Percentiles rank a stretch among this genome's conserved stretches.
These are phyloP conservation scores for Yoshiicerus persimilis DNA, from an alignment of 1,140 invertebrate genomes.

Conservation along the genomic window DNA sequence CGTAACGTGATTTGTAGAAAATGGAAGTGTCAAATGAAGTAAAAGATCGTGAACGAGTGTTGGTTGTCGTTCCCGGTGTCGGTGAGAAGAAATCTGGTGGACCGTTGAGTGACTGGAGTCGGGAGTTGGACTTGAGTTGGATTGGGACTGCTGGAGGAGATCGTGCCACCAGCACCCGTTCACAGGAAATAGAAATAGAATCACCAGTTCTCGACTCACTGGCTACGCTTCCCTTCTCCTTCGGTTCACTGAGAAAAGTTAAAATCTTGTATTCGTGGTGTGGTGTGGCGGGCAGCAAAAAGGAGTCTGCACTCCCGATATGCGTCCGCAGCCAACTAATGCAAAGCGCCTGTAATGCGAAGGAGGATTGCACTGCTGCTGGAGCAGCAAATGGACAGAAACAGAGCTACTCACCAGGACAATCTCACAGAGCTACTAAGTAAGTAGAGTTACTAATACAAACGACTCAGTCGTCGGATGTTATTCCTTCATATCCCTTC, in stretches of 20 bases:
- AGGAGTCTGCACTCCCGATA: neutral
- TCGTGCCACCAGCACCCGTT: neutral
- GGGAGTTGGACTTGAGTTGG: neutral
- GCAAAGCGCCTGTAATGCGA: neutral
- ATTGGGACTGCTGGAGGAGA: neutral
- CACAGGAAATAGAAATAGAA: conserved; percentile 11
- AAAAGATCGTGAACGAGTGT: neutral
- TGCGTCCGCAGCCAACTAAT: neutral
- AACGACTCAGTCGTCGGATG: neutral
- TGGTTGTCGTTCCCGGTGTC: neutral
- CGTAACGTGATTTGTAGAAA: neutral
- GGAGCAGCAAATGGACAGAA: neutral
- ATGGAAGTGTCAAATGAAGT: neutral
- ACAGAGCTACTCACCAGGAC: neutral
- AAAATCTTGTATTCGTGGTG: neutral
- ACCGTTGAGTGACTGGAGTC: neutral
- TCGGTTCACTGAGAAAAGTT: neutral
- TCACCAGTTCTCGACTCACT: neutral
- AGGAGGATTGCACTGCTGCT: neutral
- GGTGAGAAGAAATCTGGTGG: neutral
- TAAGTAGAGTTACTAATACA: neutral
- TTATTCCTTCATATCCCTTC: neutral
- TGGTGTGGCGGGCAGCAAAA: neutral
- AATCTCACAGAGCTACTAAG: neutral
- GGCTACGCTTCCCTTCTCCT: neutral